These are phyloP conservation scores for Merodon equestris DNA, from an alignment of 2,888 invertebrate species.

Conservation along the genomic window DNA sequence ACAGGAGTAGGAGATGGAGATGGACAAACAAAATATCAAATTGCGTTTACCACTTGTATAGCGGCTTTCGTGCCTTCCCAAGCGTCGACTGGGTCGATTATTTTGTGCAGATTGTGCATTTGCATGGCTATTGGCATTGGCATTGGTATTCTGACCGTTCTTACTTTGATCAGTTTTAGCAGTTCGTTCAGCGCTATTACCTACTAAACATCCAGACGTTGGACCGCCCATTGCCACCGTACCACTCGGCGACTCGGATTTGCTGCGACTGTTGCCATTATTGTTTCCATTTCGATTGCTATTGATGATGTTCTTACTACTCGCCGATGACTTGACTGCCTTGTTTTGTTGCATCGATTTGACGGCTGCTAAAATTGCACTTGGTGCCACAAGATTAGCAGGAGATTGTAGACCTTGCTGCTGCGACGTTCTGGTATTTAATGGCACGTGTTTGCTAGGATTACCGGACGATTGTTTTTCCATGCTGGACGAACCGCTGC, in stretches of 20 bases:
- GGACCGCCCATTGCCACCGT: conserved; percentile 33
- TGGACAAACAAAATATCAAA: conserved; percentile 59
- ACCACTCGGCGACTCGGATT: conserved; percentile 60
- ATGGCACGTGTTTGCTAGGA: conserved; percentile 60
- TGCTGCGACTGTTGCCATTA: conserved; percentile 55
- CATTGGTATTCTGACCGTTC: conserved; percentile 67
- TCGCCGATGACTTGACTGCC: conserved; percentile 27
- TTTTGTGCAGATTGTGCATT: conserved; percentile 66
- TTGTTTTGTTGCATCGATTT: conserved; percentile 66
- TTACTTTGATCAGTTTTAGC: conserved; percentile 64
- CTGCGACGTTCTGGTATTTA: conserved; percentile 46
- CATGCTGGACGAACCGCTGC: conserved; percentile 62
- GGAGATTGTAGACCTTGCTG: conserved; percentile 50
- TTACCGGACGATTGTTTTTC: conserved; percentile 57
- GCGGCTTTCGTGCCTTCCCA: conserved; percentile 73
- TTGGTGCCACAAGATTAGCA: conserved; percentile 68
- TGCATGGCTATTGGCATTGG: conserved; percentile 25
- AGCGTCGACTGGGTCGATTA: conserved; percentile 70
- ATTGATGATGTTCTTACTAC: conserved; percentile 36
- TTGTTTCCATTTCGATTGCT: conserved; percentile 35
- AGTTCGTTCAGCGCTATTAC: conserved; percentile 67
- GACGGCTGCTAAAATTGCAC: conserved; percentile 70
- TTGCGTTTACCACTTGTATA: conserved; percentile 73
- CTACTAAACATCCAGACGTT: conserved; percentile 54
- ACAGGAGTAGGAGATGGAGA: too few species aligned